A percentile compares a stretch with the other conserved stretches of the same genome.
These are phyloP conservation scores for Empis livida DNA, from an alignment of 2,888 invertebrate genomes.

Conservation along the genomic window DNA sequence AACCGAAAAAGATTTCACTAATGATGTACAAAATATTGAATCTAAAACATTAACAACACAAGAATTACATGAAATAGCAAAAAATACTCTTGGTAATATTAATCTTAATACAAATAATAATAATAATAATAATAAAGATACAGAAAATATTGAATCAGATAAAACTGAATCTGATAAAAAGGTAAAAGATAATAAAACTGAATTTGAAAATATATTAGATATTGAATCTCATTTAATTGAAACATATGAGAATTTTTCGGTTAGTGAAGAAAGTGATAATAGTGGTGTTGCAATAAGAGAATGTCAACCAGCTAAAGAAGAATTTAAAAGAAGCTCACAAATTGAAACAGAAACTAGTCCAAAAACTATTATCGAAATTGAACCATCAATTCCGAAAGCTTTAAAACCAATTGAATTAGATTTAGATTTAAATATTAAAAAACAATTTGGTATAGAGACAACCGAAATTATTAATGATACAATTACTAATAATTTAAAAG, in stretches of 20 bases:
- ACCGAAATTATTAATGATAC: conserved; percentile 16
- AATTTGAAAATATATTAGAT: conserved; percentile 20
- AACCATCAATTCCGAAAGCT: conserved; percentile 25
- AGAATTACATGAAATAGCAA: too few relatives aligned
- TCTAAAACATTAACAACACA: too few relatives aligned
- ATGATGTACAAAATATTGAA: background rate
- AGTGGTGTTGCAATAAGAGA: conserved; percentile 26
- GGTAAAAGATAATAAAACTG: too few relatives aligned
- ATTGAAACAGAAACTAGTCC: conserved; percentile 20
- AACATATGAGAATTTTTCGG: conserved; percentile 23
- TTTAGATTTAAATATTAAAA: background rate
- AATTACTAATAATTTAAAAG: conserved; percentile 3
- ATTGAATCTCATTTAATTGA: conserved; percentile 34
- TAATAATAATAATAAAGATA: background rate
- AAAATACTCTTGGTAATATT: too few relatives aligned
- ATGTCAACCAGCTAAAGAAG: conserved; percentile 25
- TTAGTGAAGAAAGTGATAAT: conserved; percentile 19
- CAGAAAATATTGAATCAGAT: background rate
- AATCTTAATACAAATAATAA: background rate
- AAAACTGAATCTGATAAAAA: too few relatives aligned
- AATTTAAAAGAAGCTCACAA: conserved; percentile 26
- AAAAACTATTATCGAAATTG: conserved; percentile 28
- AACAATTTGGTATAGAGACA: conserved; percentile 2
- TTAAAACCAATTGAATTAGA: conserved; percentile 21
- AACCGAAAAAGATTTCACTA: background rate